phyloP scores from a whole-genome alignment of 2,888 invertebrate genomes.

The Brachypalpus laphriformis region DNA sequence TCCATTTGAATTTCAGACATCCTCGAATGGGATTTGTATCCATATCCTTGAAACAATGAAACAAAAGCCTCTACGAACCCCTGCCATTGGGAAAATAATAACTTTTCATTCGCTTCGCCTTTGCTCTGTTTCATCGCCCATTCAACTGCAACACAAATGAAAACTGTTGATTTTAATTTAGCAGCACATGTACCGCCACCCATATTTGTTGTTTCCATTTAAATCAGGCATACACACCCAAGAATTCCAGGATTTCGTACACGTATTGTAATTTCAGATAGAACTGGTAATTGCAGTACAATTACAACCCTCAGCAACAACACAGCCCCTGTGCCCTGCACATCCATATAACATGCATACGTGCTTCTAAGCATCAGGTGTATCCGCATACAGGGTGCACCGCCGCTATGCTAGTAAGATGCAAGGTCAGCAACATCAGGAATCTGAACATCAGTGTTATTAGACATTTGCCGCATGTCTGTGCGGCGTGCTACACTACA shows the following conservation, averaged over 20 bases:
- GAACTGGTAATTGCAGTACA: conserved; percentile 73
- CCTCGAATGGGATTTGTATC: not conserved
- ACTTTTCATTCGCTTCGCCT: conserved; percentile 22
- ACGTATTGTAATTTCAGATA: conserved; percentile 71
- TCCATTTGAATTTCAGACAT: conserved; percentile 1
- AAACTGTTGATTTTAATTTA: conserved; percentile 73
- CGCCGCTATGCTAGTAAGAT: conserved; percentile 15
- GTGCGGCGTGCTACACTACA: conserved; percentile 29
- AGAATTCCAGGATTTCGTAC: conserved; percentile 60
- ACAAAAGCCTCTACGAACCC: not conserved
- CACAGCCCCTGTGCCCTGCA: conserved; percentile 11
- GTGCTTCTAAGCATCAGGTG: conserved; percentile 68
- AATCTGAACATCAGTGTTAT: conserved; percentile 25
- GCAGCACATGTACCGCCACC: conserved; percentile 35
- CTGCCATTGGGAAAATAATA: conserved; percentile 17
- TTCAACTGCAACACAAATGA: conserved; percentile 45
- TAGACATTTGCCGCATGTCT: conserved; percentile 65
- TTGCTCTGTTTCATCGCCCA: not conserved
- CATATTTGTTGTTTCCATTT: conserved; percentile 31
- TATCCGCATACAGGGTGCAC: conserved; percentile 44
- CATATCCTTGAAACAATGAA: conserved; percentile 16
- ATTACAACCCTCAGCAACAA: conserved; percentile 58
- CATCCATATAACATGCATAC: conserved; percentile 19
- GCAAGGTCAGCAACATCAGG: conserved; percentile 67
- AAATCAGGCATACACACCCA: conserved; percentile 3